Evolutionary conservation across 64 coral and sea anemone genomes (phyloP).

Genomic region (Acropora yongei): DNA sequence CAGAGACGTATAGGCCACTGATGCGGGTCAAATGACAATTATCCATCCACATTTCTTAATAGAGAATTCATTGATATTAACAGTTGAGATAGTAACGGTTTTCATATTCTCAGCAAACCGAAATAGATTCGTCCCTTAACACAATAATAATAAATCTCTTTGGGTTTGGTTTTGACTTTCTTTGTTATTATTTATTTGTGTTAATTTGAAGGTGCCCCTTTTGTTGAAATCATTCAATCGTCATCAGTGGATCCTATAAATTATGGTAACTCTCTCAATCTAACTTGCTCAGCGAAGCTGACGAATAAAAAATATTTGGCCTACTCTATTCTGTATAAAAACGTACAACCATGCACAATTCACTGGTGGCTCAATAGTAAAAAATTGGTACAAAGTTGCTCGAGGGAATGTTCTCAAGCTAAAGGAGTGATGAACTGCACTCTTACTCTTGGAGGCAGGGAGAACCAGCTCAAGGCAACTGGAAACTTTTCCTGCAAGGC

Average conservation of each 20-base stretch:
- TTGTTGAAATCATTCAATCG: not conserved
- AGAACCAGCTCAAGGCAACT: not conserved
- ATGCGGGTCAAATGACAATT: too few species aligned
- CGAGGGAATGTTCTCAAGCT: not conserved
- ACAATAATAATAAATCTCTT: too few species aligned
- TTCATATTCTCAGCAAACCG: too few species aligned
- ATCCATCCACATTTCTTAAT: too few species aligned
- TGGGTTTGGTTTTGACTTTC: too few species aligned
- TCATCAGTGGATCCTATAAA: not conserved
- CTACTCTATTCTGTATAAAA: not conserved
- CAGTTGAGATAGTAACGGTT: too few species aligned
- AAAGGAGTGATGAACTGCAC: not conserved
- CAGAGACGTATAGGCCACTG: too few species aligned
- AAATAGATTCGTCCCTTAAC: too few species aligned
- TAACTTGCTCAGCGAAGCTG: not conserved
- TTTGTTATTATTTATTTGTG: not conserved
- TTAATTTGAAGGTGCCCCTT: not conserved
- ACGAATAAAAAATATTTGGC: accelerated
- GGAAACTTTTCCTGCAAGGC: not conserved
- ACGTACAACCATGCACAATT: not conserved
- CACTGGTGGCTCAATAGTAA: not conserved
- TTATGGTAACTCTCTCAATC: not conserved
- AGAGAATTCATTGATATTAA: too few species aligned
- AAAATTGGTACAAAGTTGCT: not conserved
- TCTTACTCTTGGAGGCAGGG: not conserved